Evolutionary conservation across 2,113 vertebrate species (phyloP), one percentile per base, ranked within the genome.

Genomic region (Ardeotis arabs): DNA sequence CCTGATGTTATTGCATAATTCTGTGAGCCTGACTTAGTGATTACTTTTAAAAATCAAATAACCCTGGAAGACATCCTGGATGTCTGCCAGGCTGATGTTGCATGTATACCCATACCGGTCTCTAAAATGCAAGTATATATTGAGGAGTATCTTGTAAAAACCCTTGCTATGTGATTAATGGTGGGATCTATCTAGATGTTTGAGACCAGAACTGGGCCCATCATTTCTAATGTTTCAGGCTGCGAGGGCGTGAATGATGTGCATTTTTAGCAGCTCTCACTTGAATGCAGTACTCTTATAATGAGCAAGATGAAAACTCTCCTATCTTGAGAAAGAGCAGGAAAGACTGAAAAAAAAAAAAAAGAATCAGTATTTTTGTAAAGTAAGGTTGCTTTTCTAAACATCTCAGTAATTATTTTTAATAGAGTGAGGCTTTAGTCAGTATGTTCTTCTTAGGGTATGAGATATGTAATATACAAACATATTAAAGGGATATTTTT

Each of bases 11-110:
- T 11, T 70, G 64, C 68, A n/a, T 84, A 92, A 92, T 84, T 92
- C 90, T 3, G 0, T 50, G 37, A 87, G 64, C 68, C 50, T 75
- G 72, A 72, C 29, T 90, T 94, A 22, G 41, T n/a, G 59, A 83
- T 86, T 37, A 83, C 56, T 85, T 96, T 93, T 70, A 56, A 94
- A 92, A 90, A 69, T 84, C 66, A 90, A 84, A 90, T 89, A 87
- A 90, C 29, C 56, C 56, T 90, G 79, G 68, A 70, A 56, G 47
- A 59, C 10, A 77, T 22, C 55, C 60, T 64, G 62, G 24, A 55
- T 87, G 20, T 87, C 58, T 68, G 96, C 39, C 29, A 87, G 70
- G 28, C 16, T 91, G 73, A 41, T 59, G 55, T 35, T 70, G 25
- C 28, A 14, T 53, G 24, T 53, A 69, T 58, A 33, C 16, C 23